Base-by-base conservation (phyloP, 2,797 vertebrate species). In the Lerista edwardsae region DNA sequence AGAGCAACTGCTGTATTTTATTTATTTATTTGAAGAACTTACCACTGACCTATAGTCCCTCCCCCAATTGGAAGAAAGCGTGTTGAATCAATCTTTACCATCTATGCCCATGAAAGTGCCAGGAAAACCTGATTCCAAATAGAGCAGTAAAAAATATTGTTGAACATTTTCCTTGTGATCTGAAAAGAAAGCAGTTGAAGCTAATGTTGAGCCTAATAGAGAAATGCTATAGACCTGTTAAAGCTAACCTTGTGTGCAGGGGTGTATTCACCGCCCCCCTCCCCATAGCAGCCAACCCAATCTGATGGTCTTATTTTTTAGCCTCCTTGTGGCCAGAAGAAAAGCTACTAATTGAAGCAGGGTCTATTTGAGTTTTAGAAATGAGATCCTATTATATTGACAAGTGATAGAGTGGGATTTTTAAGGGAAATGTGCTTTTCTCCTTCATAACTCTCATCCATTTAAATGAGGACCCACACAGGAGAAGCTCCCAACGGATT, bases 401-500 rank as follows among this genome's bases (percentile, higher is more conserved):
- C 55, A 34, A 39, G 76, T 75, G 55, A 75, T 29, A 75, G 44
- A 34, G 51, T n/a, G 41, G 73, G 51, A 12, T 29, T 79, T 79
- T 67, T 79, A 86, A 79, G 51, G 65, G 62, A 75, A 68, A 17
- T n/a, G 15, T 44, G 15, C 36, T 61, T 44, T 69, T 62, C 75
- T 72, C 39, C 68, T 65, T 69, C 47, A 65, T 12, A 57, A n/a
- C 74, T 80, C 36, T 65, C 21, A 25, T 55, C 64, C 79, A 51
- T 81, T 86, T 76, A 31, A 71, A 44, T 51, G 14, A 55, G 79
- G 2, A 5, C n/a, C 44, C 29, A 64, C 79, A 77, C 34, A 80
- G 62, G 72, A 80, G 31, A 55, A 76, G 10, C 15, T 51, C 73
- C 79, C 65, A 62, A 57, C 71, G 84, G 41, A 81, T 68, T 77